phyloP scores from a whole-genome alignment of 2,888 invertebrate genomes.

The Orthosia cruda region DNA sequence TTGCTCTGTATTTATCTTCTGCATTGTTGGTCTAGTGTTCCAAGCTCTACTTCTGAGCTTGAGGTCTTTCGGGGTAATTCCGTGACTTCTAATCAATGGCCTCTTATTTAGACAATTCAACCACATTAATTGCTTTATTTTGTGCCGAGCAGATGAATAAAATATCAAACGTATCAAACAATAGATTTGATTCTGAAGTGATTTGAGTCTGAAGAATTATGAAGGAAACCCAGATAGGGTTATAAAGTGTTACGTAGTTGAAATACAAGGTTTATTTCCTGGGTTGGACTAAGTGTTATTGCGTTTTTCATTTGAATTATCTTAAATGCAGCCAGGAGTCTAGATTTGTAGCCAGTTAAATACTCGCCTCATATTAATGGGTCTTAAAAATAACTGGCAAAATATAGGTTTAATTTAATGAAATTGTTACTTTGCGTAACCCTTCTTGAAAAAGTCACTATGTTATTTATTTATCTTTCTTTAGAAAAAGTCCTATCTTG shows the following conservation, averaged over 20 bases:
- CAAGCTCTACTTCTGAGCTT: not conserved
- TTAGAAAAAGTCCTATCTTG: not conserved
- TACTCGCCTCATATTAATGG: not conserved
- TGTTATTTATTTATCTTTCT: not conserved
- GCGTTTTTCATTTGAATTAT: not conserved
- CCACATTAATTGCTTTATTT: too few relatives aligned
- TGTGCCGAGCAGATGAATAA: too few relatives aligned
- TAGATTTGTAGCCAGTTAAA: not conserved
- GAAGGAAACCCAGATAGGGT: too few relatives aligned
- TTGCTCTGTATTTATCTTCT: conserved; percentile 34
- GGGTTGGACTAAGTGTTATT: not conserved
- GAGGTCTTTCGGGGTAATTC: not conserved
- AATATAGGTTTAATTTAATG: not conserved
- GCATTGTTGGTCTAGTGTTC: not conserved
- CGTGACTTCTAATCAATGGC: not conserved
- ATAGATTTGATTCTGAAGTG: too few relatives aligned
- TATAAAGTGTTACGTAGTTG: not conserved
- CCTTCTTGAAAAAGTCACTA: not conserved
- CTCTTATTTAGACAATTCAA: too few relatives aligned
- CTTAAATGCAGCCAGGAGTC: not conserved
- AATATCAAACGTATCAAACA: too few relatives aligned
- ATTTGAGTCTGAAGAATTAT: too few relatives aligned
- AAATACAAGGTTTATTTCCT: not conserved
- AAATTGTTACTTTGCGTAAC: too few relatives aligned
- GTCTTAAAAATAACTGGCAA: not conserved